These are phyloP conservation scores for Phrynocephalus forsythii DNA, from an alignment of 2,797 vertebrate species.

Conservation along the genomic window DNA sequence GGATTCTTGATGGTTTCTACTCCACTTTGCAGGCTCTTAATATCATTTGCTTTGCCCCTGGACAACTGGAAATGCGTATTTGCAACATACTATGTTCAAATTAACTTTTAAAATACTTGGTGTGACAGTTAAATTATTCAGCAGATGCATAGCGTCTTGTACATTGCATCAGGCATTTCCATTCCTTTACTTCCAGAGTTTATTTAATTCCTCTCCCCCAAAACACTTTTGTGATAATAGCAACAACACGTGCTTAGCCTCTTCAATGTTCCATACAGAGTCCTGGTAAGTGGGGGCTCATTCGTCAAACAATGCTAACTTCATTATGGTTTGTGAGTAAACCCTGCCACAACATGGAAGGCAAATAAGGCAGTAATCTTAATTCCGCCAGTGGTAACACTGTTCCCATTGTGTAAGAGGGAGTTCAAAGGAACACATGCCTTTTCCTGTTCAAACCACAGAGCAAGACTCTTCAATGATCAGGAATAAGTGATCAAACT, in stretches of 20 bases:
- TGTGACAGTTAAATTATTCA: background rate
- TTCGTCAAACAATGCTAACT: conserved; percentile 10
- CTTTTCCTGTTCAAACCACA: conserved; percentile 56
- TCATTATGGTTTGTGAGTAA: conserved; percentile 16
- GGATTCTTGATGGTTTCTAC: background rate
- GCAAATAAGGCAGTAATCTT: conserved; percentile 15
- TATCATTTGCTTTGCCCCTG: background rate
- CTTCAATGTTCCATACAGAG: background rate
- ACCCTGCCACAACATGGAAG: conserved; percentile 36
- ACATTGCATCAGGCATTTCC: background rate
- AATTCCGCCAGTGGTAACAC: background rate
- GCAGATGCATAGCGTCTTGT: background rate
- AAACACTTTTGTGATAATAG: background rate
- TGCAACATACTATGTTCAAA: conserved; percentile 4
- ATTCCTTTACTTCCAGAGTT: background rate
- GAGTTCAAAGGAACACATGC: conserved; percentile 47
- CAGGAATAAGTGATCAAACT: conserved; percentile 53
- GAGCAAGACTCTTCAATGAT: conserved; percentile 57
- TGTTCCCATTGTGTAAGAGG: conserved; percentile 49
- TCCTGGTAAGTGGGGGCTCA: conserved; percentile 16
- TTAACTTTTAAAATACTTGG: conserved; percentile 24
- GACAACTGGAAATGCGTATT: background rate
- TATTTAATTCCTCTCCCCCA: background rate
- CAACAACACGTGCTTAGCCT: background rate
- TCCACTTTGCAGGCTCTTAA: background rate